Percentiles rank a stretch among this genome's conserved stretches.
phyloP scores from a whole-genome alignment of 2,797 vertebrate species.

The Rhabdophis nuchalis region DNA sequence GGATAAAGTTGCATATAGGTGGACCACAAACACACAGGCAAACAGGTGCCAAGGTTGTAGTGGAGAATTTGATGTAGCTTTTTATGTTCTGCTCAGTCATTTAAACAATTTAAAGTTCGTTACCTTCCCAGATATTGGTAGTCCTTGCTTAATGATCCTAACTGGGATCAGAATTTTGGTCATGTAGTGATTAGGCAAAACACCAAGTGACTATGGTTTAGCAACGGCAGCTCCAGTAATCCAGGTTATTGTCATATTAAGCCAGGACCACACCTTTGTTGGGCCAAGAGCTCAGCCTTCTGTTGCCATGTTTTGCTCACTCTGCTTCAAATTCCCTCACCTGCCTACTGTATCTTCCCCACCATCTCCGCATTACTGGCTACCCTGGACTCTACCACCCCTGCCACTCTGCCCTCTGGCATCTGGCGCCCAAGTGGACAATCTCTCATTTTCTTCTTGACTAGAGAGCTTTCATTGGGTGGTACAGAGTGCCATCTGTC shows the following conservation, averaged over 20 bases:
- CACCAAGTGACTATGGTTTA: not conserved
- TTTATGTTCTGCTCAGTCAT: not conserved
- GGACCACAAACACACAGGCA: not conserved
- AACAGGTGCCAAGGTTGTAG: not conserved
- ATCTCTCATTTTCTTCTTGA: not conserved
- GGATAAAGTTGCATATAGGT: not conserved
- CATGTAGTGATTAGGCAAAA: not conserved
- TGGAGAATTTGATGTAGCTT: not conserved
- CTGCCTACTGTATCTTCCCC: not conserved
- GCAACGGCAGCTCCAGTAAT: not conserved
- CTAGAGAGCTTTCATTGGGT: not conserved
- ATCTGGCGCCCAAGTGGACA: not conserved
- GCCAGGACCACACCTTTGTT: not conserved
- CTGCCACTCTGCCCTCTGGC: not conserved
- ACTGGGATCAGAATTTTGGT: not conserved
- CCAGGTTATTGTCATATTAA: not conserved
- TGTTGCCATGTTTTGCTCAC: not conserved
- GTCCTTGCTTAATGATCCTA: not conserved
- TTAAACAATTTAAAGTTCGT: not conserved
- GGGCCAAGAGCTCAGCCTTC: not conserved
- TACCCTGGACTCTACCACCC: not conserved
- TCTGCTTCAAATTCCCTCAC: not conserved
- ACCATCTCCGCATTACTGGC: not conserved
- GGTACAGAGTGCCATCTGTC: not conserved
- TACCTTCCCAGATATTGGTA: not conserved